phyloP scores from a whole-genome alignment of 2,888 invertebrate genomes.

The Labia minor region DNA sequence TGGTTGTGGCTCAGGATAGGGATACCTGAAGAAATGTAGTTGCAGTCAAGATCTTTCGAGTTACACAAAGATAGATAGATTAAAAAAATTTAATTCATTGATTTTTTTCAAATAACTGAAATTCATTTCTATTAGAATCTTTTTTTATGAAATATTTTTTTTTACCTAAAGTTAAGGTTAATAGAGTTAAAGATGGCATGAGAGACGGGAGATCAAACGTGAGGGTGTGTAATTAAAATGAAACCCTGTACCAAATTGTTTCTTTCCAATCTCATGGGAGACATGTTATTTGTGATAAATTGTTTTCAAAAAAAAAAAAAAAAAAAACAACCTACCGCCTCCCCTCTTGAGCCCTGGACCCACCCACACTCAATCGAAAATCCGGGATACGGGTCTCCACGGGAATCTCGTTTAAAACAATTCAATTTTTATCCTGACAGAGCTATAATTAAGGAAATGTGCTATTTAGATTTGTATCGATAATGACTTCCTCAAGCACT shows the following conservation, averaged over 20 bases:
- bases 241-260: neutral
- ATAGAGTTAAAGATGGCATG: neutral
- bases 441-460: neutral
- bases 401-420: neutral
- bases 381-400: too few species aligned
- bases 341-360: too few species aligned
- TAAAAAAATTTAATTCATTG: too few species aligned
- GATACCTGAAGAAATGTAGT: too few species aligned
- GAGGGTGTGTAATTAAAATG: neutral
- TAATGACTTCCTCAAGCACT: neutral
- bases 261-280: neutral
- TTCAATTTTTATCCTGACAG: neutral
- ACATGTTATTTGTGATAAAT: neutral
- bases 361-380: neutral
- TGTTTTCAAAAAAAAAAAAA: neutral
- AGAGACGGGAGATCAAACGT: neutral
- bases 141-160: too few species aligned
- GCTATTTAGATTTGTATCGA: neutral
- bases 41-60: too few species aligned
- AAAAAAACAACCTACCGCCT: too few species aligned
- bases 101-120: too few species aligned
- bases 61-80: too few species aligned
- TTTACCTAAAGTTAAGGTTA: too few species aligned
- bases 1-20: too few species aligned
- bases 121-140: too few species aligned